phyloP scores from a whole-genome alignment of 2,888 invertebrate genomes.

The Lasioglossum marginatum region DNA sequence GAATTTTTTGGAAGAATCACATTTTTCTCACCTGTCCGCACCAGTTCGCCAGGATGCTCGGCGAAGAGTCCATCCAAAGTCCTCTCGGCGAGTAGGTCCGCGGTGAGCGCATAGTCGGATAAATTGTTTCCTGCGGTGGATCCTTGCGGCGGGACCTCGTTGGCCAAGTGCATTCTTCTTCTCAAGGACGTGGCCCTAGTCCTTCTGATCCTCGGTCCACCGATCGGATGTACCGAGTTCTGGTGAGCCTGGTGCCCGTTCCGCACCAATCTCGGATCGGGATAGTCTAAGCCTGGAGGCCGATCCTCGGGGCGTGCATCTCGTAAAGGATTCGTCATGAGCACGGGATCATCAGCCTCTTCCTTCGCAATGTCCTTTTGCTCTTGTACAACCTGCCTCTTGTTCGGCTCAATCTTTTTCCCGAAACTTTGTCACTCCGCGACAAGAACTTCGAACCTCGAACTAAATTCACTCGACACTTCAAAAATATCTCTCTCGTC shows the following conservation, averaged over 20 bases:
- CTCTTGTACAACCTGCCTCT: constrained; percentile 25
- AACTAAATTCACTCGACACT: neutral
- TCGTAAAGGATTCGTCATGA: constrained; percentile 83
- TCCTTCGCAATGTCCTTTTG: constrained; percentile 52
- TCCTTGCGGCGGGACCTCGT: constrained; percentile 89
- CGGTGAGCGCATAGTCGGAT: constrained; percentile 89
- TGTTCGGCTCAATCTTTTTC: constrained; percentile 46
- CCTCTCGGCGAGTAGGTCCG: constrained; percentile 93
- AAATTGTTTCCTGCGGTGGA: constrained; percentile 79
- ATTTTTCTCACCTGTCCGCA: constrained; percentile 91
- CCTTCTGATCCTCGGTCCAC: constrained; percentile 74
- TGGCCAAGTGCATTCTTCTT: constrained; percentile 90
- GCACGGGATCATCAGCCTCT: constrained; percentile 72
- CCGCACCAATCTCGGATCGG: constrained; percentile 75
- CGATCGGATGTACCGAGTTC: constrained; percentile 71
- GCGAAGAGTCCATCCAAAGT: constrained; percentile 93
- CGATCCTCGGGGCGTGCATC: constrained; percentile 82
- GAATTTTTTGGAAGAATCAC: neutral
- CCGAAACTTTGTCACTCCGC: neutral
- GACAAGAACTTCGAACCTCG: neutral
- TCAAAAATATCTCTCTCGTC: neutral
- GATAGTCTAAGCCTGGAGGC: constrained; percentile 81
- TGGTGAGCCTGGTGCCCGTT: constrained; percentile 74
- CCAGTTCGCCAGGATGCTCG: constrained; percentile 96
- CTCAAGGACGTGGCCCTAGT: constrained; percentile 78